These are phyloP conservation scores for Cichladusa arquata DNA, from an alignment of 2,113 vertebrate species.

Conservation along the genomic window DNA sequence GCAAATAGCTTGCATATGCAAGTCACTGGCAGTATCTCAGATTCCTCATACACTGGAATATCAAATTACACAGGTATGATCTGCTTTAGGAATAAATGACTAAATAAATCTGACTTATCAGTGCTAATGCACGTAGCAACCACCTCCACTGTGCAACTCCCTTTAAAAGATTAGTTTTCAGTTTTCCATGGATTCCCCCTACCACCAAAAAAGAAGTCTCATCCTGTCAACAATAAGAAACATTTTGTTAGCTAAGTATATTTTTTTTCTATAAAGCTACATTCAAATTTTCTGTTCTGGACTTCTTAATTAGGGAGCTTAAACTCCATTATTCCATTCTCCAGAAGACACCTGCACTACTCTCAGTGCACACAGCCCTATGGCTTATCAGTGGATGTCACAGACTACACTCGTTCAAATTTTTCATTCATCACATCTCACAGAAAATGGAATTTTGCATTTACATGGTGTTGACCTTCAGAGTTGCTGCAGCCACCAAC, in stretches of 20 bases:
- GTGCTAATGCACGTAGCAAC: rapidly evolving
- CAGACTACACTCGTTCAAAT: background rate
- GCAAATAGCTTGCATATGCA: background rate
- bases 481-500: background rate
- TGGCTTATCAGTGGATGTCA: background rate
- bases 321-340: background rate
- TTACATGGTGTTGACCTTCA: slow-evolving; percentile 10
- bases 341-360: background rate
- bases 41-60: background rate
- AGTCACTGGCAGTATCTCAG: background rate
- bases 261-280: background rate
- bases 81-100: background rate
- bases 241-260: rapidly evolving
- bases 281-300: background rate
- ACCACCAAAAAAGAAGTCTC: background rate
- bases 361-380: background rate
- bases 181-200: rapidly evolving
- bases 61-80: background rate
- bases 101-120: background rate
- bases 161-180: background rate
- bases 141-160: background rate
- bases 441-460: slow-evolving; percentile 55
- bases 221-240: background rate
- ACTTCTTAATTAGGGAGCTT: background rate
- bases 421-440: slow-evolving; percentile 33